Conservation (phyloP, 2,888 invertebrate species). For the Tenthredo distinguenda region DNA sequence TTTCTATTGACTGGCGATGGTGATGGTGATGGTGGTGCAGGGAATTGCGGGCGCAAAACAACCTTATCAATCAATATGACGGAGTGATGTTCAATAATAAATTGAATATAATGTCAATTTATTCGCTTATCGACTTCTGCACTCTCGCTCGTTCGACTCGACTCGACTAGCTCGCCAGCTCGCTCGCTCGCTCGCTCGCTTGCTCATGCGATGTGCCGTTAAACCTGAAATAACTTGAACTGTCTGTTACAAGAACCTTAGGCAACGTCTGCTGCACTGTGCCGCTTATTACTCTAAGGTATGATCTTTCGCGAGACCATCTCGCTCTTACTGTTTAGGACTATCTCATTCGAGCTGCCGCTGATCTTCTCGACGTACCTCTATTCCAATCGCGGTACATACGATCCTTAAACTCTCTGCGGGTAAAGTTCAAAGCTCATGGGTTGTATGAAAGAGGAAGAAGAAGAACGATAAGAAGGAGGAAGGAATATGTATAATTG, state of each 20-base stretch:
- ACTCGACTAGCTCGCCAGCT: background rate
- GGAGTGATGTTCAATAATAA: constrained; percentile 43
- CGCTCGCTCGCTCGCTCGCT: background rate
- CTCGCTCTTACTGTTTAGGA: constrained; percentile 4
- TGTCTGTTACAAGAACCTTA: background rate
- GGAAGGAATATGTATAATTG: constrained; percentile 14
- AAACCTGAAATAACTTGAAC: background rate
- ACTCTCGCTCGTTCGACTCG: background rate
- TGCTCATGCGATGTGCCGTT: constrained; percentile 1
- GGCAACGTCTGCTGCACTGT: background rate
- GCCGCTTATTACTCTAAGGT: background rate
- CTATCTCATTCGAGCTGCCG: background rate
- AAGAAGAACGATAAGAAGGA: background rate
- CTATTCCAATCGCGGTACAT: background rate
- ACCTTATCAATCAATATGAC: constrained; percentile 48
- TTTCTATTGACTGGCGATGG: background rate
- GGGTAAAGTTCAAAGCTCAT: constrained; percentile 43
- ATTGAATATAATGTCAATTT: constrained; percentile 48
- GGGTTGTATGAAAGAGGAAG: background rate
- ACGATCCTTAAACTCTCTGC: constrained; percentile 30
- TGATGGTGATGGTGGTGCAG: background rate
- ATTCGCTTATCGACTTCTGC: constrained; percentile 9
- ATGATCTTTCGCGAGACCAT: constrained; percentile 5
- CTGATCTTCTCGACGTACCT: background rate
- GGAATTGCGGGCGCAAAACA: constrained; percentile 35